phyloP scores from a whole-genome alignment of 2,113 vertebrate species.

The Nematolebias whitei region DNA sequence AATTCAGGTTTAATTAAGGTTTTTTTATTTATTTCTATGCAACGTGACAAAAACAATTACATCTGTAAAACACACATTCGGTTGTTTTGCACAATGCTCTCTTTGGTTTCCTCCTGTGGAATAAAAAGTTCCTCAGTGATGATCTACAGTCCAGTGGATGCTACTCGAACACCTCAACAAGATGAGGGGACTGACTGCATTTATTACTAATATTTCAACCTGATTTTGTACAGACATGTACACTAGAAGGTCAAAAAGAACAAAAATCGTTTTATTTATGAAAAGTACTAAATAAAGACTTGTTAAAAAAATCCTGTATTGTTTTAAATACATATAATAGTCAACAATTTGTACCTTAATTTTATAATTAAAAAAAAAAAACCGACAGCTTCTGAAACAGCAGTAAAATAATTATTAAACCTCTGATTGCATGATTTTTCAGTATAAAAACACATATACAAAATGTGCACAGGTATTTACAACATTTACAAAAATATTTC shows the following conservation, averaged over 20 bases:
- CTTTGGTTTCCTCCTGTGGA: conserved; percentile 32
- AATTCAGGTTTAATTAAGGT: too few species aligned
- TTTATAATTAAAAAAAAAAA: conserved; percentile 1
- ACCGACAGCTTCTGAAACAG: conserved; percentile 27
- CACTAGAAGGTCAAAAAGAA: conserved; percentile 9
- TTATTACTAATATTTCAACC: background rate
- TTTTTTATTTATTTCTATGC: conserved; percentile 44
- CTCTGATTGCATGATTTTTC: conserved; percentile 80
- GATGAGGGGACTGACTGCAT: background rate
- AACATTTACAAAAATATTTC: conserved; percentile 80
- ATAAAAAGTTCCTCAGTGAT: conserved; percentile 35
- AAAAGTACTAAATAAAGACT: conserved; percentile 1
- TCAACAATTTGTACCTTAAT: conserved; percentile 38
- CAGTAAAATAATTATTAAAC: conserved; percentile 53
- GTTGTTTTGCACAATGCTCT: conserved; percentile 21
- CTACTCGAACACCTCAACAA: conserved; percentile 37
- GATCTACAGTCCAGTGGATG: conserved; percentile 56
- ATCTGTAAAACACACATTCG: conserved; percentile 3
- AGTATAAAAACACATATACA: conserved; percentile 91
- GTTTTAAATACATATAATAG: conserved; percentile 36
- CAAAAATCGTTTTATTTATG: background rate
- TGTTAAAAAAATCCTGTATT: background rate
- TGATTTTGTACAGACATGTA: conserved; percentile 33
- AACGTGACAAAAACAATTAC: conserved; percentile 8
- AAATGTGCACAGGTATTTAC: conserved; percentile 75